Evolutionary conservation across 2,888 invertebrate genomes (phyloP), one percentile per base, ranked within the genome.

Genomic region (Helicoverpa assulta): DNA sequence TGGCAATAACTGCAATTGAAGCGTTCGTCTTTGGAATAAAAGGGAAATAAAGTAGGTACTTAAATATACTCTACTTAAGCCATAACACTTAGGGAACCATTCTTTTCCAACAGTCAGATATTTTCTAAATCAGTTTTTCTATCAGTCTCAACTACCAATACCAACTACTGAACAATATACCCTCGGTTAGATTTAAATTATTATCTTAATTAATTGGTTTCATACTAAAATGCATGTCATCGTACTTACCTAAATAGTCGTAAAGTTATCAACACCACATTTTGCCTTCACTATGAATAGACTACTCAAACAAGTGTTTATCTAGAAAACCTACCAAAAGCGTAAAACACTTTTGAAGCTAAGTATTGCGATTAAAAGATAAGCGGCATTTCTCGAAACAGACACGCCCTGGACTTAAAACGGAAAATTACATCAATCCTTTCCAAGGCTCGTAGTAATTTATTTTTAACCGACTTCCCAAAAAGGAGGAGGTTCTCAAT

Each of bases 351-450:
- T 55, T 33, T 5, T 19, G 62, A 53, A 8, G 40, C 40, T 57
- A 33, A 33, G 33, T 33, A 26, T 19, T 53, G 21, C 47, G 52
- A 76, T 64, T 64, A 67, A 58, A 55, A 65, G 62, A 68, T 68
- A 52, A 77, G 68, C 40, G 26, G 59, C 65, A 66, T 56, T 60
- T 14, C 50, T 77, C 19, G 57, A 33, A 63, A 47, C 52, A 52
- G 60, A 76, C n/a, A 67, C 37, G 47, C 40, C 37, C 33, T 55
- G 43, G 65, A 66, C 21, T 66, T 66, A 63, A 66, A 73, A 66
- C 56, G 59, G 56, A 57, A 78, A 73, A 69, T 63, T 54, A 78
- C 64, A 53, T 60, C 63, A 69, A 81, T 67, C 62, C 66, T 47
- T 70, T 47, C 33, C 26, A 53, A 65, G 59, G 58, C 18, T 57